Conservation (phyloP, 2,888 invertebrate species). For the Tenthredo scrophulariae region DNA sequence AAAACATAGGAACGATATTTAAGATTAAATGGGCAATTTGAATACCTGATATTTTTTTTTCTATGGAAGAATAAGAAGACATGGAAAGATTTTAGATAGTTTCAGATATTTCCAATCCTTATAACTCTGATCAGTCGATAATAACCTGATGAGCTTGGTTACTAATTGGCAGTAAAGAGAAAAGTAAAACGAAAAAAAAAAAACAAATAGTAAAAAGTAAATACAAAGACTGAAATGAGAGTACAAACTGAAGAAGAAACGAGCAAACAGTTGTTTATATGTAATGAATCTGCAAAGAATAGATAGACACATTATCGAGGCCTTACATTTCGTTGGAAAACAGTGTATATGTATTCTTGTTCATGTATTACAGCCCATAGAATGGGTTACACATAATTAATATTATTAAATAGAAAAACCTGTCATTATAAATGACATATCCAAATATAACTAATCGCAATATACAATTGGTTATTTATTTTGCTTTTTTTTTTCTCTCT, state of each 20-base stretch:
- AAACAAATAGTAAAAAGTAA: background rate
- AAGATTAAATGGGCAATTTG: background rate
- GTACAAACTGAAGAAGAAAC: background rate
- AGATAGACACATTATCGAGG: background rate
- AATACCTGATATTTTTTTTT: background rate
- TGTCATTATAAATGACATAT: conserved; percentile 46
- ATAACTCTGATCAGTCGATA: background rate
- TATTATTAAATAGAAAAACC: conserved; percentile 47
- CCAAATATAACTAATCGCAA: conserved; percentile 43
- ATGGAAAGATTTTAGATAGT: background rate
- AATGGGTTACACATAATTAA: conserved; percentile 44
- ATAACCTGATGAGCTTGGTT: background rate
- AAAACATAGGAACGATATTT: background rate
- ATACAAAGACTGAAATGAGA: background rate
- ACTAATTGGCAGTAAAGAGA: background rate
- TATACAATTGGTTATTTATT: conserved; percentile 30
- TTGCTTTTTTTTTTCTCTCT: background rate
- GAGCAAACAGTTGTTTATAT: background rate
- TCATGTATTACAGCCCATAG: conserved; percentile 44
- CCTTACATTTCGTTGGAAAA: conserved; percentile 38
- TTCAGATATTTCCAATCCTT: background rate
- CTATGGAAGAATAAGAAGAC: background rate
- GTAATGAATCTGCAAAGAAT: background rate
- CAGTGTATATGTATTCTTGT: conserved; percentile 51
- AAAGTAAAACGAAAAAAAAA: background rate